These are phyloP conservation scores for Crepidodera aurea DNA, from an alignment of 2,888 invertebrate species.

Conservation along the genomic window DNA sequence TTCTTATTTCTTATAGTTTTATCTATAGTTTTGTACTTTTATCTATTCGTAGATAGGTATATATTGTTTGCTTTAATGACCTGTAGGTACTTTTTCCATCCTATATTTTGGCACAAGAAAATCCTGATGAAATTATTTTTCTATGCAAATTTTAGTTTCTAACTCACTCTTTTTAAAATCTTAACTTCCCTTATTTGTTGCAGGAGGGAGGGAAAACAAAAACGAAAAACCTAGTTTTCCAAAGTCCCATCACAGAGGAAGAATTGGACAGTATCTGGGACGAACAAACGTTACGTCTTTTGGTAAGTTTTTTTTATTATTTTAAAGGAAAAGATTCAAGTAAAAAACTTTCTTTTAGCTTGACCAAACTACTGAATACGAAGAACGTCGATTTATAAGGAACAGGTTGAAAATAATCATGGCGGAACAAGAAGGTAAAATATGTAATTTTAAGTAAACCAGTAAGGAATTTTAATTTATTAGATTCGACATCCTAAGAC, in stretches of 20 bases:
- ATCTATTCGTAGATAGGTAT: no score
- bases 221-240: conserved; percentile 56
- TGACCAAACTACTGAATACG: conserved; percentile 86
- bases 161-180: no score
- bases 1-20: no score
- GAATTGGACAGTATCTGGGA: conserved; percentile 81
- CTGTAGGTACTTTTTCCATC: no score
- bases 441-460: background rate
- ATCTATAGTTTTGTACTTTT: no score
- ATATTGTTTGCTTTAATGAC: no score
- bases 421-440: conserved; percentile 87
- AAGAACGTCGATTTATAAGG: conserved; percentile 83
- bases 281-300: conserved; percentile 74
- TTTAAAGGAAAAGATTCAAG: background rate
- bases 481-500: no score
- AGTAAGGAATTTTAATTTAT: no score
- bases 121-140: no score
- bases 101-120: no score
- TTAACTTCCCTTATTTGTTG: no score
- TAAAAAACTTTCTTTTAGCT: conserved; percentile 66
- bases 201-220: conserved; percentile 58
- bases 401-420: conserved; percentile 83
- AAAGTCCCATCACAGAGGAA: conserved; percentile 63
- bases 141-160: no score
- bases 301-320: conserved; percentile 64